Evolutionary conservation across 2,888 invertebrate genomes (phyloP), one percentile per base, ranked within the genome.

Genomic region (Clepsis dumicolana): DNA sequence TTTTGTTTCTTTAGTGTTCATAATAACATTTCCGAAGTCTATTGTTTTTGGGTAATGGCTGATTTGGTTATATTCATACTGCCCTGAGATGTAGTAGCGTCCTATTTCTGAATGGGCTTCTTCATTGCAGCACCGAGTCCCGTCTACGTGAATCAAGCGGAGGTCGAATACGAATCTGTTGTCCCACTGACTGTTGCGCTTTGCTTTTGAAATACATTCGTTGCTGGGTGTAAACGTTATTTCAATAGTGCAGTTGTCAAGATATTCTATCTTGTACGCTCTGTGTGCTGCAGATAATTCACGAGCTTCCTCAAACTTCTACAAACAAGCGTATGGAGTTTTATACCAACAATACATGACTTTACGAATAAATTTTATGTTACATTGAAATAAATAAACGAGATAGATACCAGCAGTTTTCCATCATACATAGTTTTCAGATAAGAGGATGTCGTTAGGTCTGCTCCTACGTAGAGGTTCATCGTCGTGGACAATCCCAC

Each of bases 21-120:
- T 80, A 44, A 75, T 50, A 10, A 95, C 82, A 41, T 94, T 82
- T 1, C 89, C 90, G 71, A 95, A 90, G 70, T 91, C 74, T 0
- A 95, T 70, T 7, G 80, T 75, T 67, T 90, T 83, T 0, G 95
- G 95, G 24, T 78, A 73, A 71, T 95, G 85, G 4, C 79, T 80
- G 16, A 95, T 81, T 27, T 83, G 80, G 29, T 94, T 89, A 54
- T 86, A 82, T 83, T 95, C 94, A 67, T 90, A 93, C 78, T 94
- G 90, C 0, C 95, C 95, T 75, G 95, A 92, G 21, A 95, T 83
- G 70, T 95, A 95, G 65, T 94, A 89, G 63, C 94, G 86, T 1
- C 94, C 91, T 50, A 90, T 83, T 86, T 94, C 94, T 18, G 89
- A 84, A 75, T 93, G 92, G 29, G 76, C 72, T 74, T 92, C 92